Conservation (phyloP, 2,113 vertebrate genomes). For the Chaetura pelagica region DNA sequence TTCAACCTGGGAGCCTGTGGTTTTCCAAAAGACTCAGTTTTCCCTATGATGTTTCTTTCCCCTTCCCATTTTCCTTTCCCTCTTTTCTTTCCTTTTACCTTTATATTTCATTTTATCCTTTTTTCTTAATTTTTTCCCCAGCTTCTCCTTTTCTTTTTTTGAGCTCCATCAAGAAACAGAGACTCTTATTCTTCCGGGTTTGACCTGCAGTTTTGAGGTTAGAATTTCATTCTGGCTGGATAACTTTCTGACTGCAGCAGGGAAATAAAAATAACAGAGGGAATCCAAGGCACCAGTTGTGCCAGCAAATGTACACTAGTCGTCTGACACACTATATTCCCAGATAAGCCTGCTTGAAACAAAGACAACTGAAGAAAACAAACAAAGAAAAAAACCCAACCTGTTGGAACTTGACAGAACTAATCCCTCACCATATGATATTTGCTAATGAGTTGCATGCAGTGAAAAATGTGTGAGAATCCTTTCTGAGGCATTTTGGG, state of each 20-base stretch:
- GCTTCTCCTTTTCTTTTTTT: background rate
- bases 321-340: constrained; percentile 14
- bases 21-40: background rate
- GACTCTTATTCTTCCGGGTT: background rate
- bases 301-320: background rate
- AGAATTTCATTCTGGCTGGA: background rate
- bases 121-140: background rate
- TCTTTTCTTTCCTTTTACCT: background rate
- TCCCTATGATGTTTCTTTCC: background rate
- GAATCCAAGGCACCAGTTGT: background rate
- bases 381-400: background rate
- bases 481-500: background rate
- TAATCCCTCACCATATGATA: background rate
- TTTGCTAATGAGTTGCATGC: constrained; percentile 32
- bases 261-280: background rate
- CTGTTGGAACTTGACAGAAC: background rate
- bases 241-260: background rate
- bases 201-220: background rate
- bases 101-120: fast-evolving
- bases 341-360: constrained; percentile 19
- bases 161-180: background rate
- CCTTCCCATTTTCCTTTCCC: background rate
- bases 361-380: constrained; percentile 47
- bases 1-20: background rate
- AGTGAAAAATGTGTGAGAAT: constrained; percentile 2